Evolutionary conservation across 2,113 vertebrate genomes (phyloP).

Genomic region (Pteronura brasiliensis): DNA sequence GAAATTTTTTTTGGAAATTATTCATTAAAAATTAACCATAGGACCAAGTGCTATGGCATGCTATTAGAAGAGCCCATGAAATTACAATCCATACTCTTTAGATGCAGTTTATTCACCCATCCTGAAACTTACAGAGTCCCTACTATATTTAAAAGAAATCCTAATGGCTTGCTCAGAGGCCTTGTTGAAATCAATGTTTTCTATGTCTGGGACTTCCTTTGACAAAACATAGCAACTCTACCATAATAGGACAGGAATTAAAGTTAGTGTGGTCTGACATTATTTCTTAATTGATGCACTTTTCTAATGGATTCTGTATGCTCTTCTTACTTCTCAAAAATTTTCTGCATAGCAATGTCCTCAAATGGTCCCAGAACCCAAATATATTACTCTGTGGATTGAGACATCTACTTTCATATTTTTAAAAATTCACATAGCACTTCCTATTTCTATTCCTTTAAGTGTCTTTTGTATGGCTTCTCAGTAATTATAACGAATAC

Average conservation of each 20-base stretch:
- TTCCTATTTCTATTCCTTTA: neutral
- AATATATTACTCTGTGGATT: neutral
- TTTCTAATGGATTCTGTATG: neutral
- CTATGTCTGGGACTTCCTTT: neutral
- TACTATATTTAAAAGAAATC: neutral
- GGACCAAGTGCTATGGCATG: neutral
- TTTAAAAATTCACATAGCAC: neutral
- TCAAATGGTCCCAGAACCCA: neutral
- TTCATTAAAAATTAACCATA: neutral
- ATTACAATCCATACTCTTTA: neutral
- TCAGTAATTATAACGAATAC: neutral
- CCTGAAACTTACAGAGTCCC: neutral
- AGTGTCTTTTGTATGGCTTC: neutral
- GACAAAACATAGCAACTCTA: neutral
- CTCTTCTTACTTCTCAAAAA: neutral
- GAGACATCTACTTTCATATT: neutral
- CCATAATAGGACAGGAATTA: neutral
- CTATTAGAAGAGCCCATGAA: neutral
- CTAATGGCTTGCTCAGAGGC: neutral
- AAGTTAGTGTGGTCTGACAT: neutral
- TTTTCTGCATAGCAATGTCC: neutral
- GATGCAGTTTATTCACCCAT: neutral
- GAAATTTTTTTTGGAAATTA: neutral
- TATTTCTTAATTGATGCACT: neutral
- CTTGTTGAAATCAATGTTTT: neutral